These are phyloP conservation scores for Schizothorax lantsangensis DNA, from an alignment of 2,797 vertebrate species.

Conservation along the genomic window DNA sequence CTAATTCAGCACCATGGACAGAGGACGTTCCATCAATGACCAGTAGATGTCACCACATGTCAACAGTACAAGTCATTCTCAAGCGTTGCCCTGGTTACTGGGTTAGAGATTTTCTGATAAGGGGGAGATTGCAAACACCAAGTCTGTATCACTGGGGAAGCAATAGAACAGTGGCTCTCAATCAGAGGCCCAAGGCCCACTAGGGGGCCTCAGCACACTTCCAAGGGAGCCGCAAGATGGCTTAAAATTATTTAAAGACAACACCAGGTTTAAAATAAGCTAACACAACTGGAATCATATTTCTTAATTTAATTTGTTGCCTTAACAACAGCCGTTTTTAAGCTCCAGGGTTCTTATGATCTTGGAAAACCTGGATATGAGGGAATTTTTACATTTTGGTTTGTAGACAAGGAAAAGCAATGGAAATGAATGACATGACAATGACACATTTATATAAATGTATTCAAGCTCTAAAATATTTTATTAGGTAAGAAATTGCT, in stretches of 20 bases:
- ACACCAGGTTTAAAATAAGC: not conserved
- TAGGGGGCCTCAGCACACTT: not conserved
- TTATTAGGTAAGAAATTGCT: not conserved
- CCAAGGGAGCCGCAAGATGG: not conserved
- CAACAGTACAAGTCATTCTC: slow-evolving; percentile 1
- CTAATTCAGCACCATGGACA: slow-evolving; percentile 83
- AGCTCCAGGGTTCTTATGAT: not conserved
- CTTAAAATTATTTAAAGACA: not conserved
- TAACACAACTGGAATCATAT: not conserved
- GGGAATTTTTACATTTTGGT: not conserved
- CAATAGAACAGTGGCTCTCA: not conserved
- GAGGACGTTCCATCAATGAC: slow-evolving; percentile 58
- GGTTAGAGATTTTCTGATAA: not conserved
- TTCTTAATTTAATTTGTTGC: not conserved
- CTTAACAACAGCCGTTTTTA: not conserved
- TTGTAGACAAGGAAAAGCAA: not conserved
- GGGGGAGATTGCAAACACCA: not conserved
- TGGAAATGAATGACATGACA: not conserved
- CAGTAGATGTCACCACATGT: slow-evolving; percentile 70
- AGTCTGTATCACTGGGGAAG: not conserved
- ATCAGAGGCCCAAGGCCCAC: not conserved
- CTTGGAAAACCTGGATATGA: not conserved
- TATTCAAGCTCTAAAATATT: not conserved
- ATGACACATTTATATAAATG: not conserved
- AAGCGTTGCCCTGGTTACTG: not conserved